phyloP scores from a whole-genome alignment of 1,140 invertebrate species.

The Euglossa dilemma region DNA sequence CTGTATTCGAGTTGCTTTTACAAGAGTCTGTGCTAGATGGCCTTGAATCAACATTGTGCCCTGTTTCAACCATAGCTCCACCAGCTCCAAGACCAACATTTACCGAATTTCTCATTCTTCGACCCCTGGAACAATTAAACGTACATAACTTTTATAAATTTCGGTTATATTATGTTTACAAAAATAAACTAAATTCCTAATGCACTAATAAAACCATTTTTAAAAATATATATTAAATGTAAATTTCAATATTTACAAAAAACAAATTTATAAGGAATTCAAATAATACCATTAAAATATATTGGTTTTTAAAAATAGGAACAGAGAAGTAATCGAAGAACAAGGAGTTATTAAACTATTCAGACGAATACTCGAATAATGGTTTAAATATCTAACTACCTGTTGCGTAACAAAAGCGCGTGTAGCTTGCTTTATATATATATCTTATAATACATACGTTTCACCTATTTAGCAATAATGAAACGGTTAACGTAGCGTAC shows the following conservation, averaged over 20 bases:
- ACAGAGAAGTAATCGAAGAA: not conserved
- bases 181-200: too few relatives aligned
- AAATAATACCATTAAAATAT: too few relatives aligned
- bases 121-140: slow-evolving; percentile 71
- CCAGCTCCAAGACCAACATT: slow-evolving; percentile 77
- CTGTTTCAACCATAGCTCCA: slow-evolving; percentile 79
- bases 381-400: not conserved
- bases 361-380: too few relatives aligned
- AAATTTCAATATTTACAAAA: too few relatives aligned
- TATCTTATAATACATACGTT: too few relatives aligned
- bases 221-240: not conserved
- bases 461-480: too few relatives aligned
- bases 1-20: slow-evolving; percentile 78
- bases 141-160: not conserved
- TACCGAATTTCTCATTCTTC: slow-evolving; percentile 80
- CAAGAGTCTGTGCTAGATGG: slow-evolving; percentile 83
- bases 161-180: too few relatives aligned
- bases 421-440: too few relatives aligned
- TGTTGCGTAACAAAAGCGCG: not conserved
- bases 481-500: too few relatives aligned
- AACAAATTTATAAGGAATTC: too few relatives aligned
- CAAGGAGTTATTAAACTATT: not conserved
- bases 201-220: not conserved
- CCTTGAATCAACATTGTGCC: slow-evolving; percentile 77
- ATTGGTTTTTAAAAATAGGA: not conserved